These are phyloP conservation scores for Heliconius hortense DNA, from an alignment of 2,888 invertebrate species.

Conservation along the genomic window DNA sequence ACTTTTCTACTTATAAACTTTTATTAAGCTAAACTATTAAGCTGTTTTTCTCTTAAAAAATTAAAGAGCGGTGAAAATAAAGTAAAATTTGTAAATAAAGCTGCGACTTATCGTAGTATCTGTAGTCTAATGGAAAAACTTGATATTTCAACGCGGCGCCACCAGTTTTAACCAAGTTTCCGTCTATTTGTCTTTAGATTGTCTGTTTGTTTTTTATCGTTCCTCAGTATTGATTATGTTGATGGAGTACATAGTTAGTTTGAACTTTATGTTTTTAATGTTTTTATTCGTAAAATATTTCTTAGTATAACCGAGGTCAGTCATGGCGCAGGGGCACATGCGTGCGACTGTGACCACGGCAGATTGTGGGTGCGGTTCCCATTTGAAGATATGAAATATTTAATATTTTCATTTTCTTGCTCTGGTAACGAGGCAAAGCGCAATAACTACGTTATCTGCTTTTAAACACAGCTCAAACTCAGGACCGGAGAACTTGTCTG, in stretches of 20 bases:
- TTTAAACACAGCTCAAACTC: too few species aligned
- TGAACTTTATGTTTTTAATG: neutral
- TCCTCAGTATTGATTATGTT: slow-evolving; percentile 32
- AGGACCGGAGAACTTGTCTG: too few species aligned
- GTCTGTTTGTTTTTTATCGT: slow-evolving; percentile 36
- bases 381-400: too few species aligned
- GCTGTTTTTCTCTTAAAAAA: neutral
- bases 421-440: too few species aligned
- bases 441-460: too few species aligned
- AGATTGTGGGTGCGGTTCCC: too few species aligned
- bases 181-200: slow-evolving; percentile 43
- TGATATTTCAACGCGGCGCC: slow-evolving; percentile 55
- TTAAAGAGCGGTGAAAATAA: neutral
- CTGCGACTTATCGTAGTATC: slow-evolving; percentile 20
- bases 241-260: slow-evolving; percentile 13
- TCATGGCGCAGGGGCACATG: too few species aligned
- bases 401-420: too few species aligned
- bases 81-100: neutral
- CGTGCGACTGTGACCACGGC: too few species aligned
- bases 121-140: slow-evolving; percentile 48
- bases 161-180: slow-evolving; percentile 55
- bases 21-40: too few species aligned
- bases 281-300: neutral
- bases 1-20: too few species aligned
- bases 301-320: neutral